Base-by-base conservation (phyloP, 2,888 invertebrate genomes). In the Phalangium opilio region DNA sequence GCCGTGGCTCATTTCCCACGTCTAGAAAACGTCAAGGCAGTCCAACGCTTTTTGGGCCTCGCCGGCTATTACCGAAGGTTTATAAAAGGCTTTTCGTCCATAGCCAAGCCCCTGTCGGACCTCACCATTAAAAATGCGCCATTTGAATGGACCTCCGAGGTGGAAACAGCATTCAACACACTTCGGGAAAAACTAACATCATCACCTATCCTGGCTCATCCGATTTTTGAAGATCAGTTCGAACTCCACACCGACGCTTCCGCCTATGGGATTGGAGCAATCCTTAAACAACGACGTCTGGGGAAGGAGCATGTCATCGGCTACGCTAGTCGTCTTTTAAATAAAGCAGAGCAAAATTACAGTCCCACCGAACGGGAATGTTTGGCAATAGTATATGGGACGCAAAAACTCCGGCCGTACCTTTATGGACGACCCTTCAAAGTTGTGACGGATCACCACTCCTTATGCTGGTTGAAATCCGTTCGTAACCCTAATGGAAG, bases 391-490 rank as follows among this genome's bases (percentile, higher is more conserved):
- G 56, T 67, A 5, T 67, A 58, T 58, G 63, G 64, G 3, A 51
- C 66, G 1, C 44, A 59, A 12, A 66, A 67, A 49, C 69, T 66
- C 48, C 49, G 64, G 18, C 62, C 62, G 1, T 71, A 66, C 49
- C 52, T 71, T 0, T 64, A 66, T 44, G 62, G 64, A 1, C 34
- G 58, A 4, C 42, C 54, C 1, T 64, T 68, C 17, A 52, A 52
- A 1, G 56, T 70, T 0, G 50, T 61, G 3, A 68, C 67, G 0
- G 71, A 71, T 49, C 71, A 70, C 47, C 63, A 67, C 48, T 65
- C 70, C 0, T 56, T 73, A 32, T 64, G 66, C 60, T 72, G 68
- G 66, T 51, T 72, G 5, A 52, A 66, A 50, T 55, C 58, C 0
- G 34, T 68, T 4, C 66, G 67, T 49, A 59, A 67, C 7, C 64